Conservation (phyloP, 2,797 vertebrate genomes). For the Pangasius macronema region DNA sequence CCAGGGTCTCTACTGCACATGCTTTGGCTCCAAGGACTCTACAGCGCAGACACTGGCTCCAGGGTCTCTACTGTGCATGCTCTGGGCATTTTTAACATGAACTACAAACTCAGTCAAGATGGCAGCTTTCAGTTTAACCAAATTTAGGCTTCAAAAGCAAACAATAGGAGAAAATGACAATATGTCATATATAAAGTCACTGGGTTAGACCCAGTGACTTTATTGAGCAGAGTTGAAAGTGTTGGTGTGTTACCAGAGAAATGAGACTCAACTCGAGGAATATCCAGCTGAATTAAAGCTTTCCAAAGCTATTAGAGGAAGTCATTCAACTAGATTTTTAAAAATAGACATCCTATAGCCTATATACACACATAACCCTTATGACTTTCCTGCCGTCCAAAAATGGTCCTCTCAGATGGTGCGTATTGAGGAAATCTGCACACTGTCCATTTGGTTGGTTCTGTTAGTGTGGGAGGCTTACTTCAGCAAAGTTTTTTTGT, state of each 20-base stretch:
- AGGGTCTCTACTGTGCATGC: neutral
- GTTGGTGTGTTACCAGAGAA: neutral
- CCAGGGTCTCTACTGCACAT: neutral
- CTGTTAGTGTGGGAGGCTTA: neutral
- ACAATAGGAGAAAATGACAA: neutral
- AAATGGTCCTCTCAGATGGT: neutral
- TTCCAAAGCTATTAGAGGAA: neutral
- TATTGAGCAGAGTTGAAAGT: neutral
- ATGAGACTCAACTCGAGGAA: neutral
- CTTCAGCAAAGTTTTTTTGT: neutral
- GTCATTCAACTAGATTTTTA: neutral
- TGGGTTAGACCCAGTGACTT: neutral
- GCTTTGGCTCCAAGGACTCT: no score
- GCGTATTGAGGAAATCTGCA: neutral
- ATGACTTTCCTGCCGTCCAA: neutral
- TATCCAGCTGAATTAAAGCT: neutral
- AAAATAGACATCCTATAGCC: neutral
- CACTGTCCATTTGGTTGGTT: neutral
- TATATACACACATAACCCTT: neutral
- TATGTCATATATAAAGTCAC: neutral
- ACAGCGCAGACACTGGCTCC: neutral
- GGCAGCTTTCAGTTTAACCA: neutral
- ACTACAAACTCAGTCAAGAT: neutral
- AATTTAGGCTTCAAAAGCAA: neutral
- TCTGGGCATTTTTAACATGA: no score